Base-by-base conservation (phyloP, 2,797 vertebrate species). In the Anolis apletophallus region DNA sequence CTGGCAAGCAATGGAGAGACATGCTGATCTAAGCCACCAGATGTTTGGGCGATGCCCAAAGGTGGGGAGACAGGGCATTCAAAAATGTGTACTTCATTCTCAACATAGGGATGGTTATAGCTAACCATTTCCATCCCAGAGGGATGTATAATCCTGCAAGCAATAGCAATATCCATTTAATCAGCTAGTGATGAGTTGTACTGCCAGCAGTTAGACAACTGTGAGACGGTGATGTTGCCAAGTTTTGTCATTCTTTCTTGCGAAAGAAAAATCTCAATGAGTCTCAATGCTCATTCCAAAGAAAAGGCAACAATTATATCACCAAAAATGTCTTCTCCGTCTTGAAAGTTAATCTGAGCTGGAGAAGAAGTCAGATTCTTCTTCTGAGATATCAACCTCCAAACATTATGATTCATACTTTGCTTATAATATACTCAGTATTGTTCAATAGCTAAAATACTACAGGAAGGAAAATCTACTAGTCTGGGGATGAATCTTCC, bases 31-130 rank as follows among this genome's bases (percentile, higher is more conserved):
- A 86, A 46, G 69, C 46, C 57, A 74, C 57, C 77, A 86, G 85
- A 81, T 86, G 85, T 74, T 67, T 86, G 85, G 85, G 71, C 46
- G 61, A 86, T 80, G 57, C 78, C 78, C 78, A 80, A 80, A 59
- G 71, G 57, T 46, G 46, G 34, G 83, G 64, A 78, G 23, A 78
- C 21, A 23, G 57, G 26, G 40, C 46, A 36, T 81, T 74, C 50
- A 55, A 67, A 74, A 74, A 52, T 78, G 50, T 67, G 14, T 79
- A 64, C 36, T 74, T 86, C 46, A 54, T 75, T 74, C 32, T n/a
- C 13, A 67, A 34, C n/a, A 10, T 52, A 69, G 50, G 69, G 78
- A 85, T 40, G 17, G 67, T 74, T 81, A 19, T 34, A 73, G 34
- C 57, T 85, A 85, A 74, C 40, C 40, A 86, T 74, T 74, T 40